These are phyloP conservation scores for Epicampocera succincta DNA, from an alignment of 2,888 invertebrate genomes.

Conservation along the genomic window DNA sequence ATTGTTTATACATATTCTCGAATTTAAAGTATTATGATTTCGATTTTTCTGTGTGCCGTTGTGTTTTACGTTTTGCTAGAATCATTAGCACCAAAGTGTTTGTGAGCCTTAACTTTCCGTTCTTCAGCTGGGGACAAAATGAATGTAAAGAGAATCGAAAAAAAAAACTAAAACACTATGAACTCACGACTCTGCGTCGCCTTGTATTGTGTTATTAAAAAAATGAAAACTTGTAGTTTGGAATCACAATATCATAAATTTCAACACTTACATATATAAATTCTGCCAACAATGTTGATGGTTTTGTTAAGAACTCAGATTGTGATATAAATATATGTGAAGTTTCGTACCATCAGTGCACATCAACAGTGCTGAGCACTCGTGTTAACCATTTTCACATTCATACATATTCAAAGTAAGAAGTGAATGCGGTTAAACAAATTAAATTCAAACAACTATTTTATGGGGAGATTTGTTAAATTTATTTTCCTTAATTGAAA, in stretches of 20 bases:
- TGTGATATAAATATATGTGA: constrained; percentile 14
- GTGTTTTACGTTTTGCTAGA: too few species aligned
- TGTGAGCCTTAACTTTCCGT: neutral
- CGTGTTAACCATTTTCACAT: too few species aligned
- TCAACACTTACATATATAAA: constrained; percentile 51
- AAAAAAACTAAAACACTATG: neutral
- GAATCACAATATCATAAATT: constrained; percentile 49
- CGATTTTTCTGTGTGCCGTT: too few species aligned
- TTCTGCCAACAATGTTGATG: constrained; percentile 56
- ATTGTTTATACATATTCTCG: too few species aligned
- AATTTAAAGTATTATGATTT: too few species aligned
- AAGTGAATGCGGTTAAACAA: too few species aligned
- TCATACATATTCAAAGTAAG: too few species aligned
- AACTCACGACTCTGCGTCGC: constrained; percentile 49
- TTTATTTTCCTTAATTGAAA: too few species aligned
- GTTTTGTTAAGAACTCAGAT: constrained; percentile 53
- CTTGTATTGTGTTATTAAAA: constrained; percentile 53
- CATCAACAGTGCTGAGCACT: neutral
- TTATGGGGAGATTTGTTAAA: too few species aligned
- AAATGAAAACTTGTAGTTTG: constrained; percentile 7
- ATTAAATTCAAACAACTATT: too few species aligned
- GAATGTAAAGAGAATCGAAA: too few species aligned
- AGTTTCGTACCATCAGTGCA: constrained; percentile 12
- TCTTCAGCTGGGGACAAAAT: constrained; percentile 3
- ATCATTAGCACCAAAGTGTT: neutral